A percentile compares a stretch with the other conserved stretches of the same genome.
These are phyloP conservation scores for Xiphorhynchus erythropygius DNA, from an alignment of 2,797 vertebrate species.

Conservation along the genomic window DNA sequence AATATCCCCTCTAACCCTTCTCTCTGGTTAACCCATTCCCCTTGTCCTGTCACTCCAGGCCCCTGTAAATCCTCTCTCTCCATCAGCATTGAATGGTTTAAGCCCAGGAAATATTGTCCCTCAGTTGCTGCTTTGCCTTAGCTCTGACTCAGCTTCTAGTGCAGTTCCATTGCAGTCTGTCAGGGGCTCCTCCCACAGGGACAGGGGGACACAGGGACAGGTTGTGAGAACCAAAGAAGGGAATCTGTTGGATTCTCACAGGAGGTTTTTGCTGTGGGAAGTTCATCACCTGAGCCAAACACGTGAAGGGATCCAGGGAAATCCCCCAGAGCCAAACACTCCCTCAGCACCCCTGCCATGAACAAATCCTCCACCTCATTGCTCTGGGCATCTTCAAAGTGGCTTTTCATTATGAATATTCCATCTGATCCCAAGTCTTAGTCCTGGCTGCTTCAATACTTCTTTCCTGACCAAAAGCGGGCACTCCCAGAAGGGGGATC, in stretches of 20 bases:
- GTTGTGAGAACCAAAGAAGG: neutral
- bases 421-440: neutral
- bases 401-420: constrained; percentile 14
- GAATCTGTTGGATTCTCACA: neutral
- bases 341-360: neutral
- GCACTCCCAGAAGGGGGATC: no score
- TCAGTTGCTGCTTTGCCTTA: no score
- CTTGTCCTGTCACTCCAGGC: no score
- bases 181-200: no score
- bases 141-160: no score
- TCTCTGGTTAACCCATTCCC: no score
- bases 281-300: constrained; percentile 3
- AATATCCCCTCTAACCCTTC: no score
- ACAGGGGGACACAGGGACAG: neutral
- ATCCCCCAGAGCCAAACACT: neutral
- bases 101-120: no score
- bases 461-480: neutral
- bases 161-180: no score
- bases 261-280: constrained; percentile 12
- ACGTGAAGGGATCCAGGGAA: neutral
- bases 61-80: no score
- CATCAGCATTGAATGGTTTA: no score
- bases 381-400: neutral
- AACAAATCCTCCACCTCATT: constrained; percentile 21
- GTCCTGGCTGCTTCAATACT: neutral